Percentiles rank a stretch among this genome's conserved stretches.
Evolutionary conservation across 2,888 invertebrate species (phyloP).

Genomic region (Pyrocoelia pectoralis): DNA sequence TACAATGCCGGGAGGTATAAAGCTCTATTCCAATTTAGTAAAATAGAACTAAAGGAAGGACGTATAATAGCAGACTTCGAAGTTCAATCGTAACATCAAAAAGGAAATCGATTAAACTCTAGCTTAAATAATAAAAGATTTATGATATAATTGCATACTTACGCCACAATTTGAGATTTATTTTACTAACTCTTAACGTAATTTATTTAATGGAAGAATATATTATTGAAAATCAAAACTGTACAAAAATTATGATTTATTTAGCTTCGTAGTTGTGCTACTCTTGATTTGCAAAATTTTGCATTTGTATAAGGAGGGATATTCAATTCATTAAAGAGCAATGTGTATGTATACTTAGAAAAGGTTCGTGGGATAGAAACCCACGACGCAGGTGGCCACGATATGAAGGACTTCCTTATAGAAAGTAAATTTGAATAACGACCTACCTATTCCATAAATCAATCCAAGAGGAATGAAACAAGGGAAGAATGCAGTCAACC

Average conservation of each 20-base stretch:
- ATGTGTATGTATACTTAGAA: slow-evolving; percentile 17
- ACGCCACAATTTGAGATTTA: background rate
- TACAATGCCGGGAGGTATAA: too few species aligned
- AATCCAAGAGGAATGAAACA: slow-evolving; percentile 45
- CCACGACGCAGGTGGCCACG: slow-evolving; percentile 51
- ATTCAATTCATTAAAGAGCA: slow-evolving; percentile 12
- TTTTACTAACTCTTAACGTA: background rate
- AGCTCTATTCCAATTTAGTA: too few species aligned
- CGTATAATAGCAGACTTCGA: too few species aligned
- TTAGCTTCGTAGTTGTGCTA: background rate
- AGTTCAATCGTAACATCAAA: too few species aligned
- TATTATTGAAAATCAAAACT: background rate
- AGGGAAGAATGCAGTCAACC: slow-evolving; percentile 40
- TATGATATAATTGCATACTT: background rate
- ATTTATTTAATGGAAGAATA: too few species aligned
- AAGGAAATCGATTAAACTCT: background rate
- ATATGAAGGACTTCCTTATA: slow-evolving; percentile 51
- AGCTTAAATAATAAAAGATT: background rate
- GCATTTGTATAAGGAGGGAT: slow-evolving; percentile 12
- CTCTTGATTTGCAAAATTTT: slow-evolving; percentile 6
- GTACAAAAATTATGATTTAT: background rate
- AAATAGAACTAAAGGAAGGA: too few species aligned
- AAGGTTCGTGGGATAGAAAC: slow-evolving; percentile 48
- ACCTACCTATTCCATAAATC: slow-evolving; percentile 49
- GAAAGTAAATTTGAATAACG: slow-evolving; percentile 48